These are phyloP conservation scores for Pseudonaja textilis DNA, from an alignment of 2,113 vertebrate species.

Conservation along the genomic window DNA sequence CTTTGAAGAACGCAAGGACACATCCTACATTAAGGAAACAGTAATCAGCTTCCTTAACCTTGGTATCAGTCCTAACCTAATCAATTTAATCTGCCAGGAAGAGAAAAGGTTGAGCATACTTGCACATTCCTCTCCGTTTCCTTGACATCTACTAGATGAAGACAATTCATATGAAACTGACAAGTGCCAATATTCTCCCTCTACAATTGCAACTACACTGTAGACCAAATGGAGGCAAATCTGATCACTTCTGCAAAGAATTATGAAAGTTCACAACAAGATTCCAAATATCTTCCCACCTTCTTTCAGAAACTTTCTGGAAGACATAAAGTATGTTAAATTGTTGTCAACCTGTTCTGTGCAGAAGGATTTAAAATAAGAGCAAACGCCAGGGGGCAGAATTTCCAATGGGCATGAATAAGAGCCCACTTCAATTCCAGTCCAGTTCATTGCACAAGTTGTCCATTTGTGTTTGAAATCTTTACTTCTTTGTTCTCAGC, in stretches of 20 bases:
- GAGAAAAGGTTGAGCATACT: not conserved
- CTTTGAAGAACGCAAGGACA: not conserved
- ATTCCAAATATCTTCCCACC: not conserved
- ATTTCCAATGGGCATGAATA: not conserved
- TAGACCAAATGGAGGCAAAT: not conserved
- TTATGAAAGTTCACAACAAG: not conserved
- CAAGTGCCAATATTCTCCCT: not conserved
- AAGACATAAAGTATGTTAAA: not conserved
- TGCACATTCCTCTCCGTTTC: not conserved
- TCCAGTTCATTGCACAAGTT: not conserved
- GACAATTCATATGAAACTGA: not conserved
- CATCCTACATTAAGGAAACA: not conserved
- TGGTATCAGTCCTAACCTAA: not conserved
- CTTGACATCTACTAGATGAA: not conserved
- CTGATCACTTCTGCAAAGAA: not conserved
- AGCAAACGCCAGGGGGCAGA: not conserved
- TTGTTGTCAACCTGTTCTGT: not conserved
- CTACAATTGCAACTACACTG: not conserved
- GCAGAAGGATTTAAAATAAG: not conserved
- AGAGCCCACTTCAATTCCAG: not conserved
- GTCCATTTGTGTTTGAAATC: not conserved
- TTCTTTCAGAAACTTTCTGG: not conserved
- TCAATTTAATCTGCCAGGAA: not conserved
- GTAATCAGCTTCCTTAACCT: not conserved
- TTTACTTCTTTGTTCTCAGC: not conserved